These are phyloP conservation scores for Ricordea florida DNA, from an alignment of 92 coral and sea anemone genomes.

Conservation along the genomic window DNA sequence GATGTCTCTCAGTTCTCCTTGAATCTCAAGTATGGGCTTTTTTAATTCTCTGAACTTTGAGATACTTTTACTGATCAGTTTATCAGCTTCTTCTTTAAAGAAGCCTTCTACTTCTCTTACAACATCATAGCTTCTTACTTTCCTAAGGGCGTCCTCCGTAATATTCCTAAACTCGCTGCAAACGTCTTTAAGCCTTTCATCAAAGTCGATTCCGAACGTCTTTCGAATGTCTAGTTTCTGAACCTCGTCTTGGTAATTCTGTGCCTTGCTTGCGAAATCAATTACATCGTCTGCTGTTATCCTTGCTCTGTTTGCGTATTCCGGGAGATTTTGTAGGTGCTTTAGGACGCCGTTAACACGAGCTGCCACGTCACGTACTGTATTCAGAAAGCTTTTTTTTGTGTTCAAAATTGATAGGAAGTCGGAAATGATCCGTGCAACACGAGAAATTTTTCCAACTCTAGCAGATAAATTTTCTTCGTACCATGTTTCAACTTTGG, in stretches of 20 bases:
- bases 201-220: constrained; percentile 52
- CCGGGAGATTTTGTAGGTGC: constrained; percentile 62
- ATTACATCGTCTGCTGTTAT: constrained; percentile 61
- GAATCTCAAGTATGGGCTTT: constrained; percentile 48
- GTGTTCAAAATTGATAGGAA: constrained; percentile 63
- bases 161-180: constrained; percentile 66
- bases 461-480: constrained; percentile 54
- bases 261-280: constrained; percentile 59
- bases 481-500: constrained; percentile 70
- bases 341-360: constrained; percentile 36
- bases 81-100: constrained; percentile 66
- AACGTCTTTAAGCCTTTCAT: constrained; percentile 35
- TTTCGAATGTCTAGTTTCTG: constrained; percentile 56
- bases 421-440: constrained; percentile 56
- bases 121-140: constrained; percentile 47
- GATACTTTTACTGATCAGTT: constrained; percentile 43
- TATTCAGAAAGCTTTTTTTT: constrained; percentile 55
- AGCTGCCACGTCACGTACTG: constrained; percentile 44
- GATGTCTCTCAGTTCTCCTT: constrained; percentile 21
- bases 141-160: constrained; percentile 30
- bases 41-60: constrained; percentile 39
- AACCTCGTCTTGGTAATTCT: constrained; percentile 38
- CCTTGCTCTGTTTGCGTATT: constrained; percentile 63
- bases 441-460: constrained; percentile 58
- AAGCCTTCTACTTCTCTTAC: constrained; percentile 41